Percentiles rank a stretch among this genome's conserved stretches.
These are phyloP conservation scores for Vulpes lagopus DNA, from an alignment of 2,113 vertebrate species.

Conservation along the genomic window DNA sequence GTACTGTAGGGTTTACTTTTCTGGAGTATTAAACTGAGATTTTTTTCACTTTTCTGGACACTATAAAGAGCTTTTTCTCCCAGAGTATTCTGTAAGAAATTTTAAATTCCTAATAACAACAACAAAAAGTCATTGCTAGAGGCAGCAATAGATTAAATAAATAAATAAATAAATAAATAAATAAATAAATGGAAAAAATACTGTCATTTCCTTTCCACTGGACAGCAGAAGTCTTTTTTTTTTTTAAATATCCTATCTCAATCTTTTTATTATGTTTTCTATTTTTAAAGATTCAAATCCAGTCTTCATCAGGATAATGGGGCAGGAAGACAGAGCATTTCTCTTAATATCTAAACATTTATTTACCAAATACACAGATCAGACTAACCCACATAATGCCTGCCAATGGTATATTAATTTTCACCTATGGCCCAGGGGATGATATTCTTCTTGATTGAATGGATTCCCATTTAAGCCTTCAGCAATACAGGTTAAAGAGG, in stretches of 20 bases:
- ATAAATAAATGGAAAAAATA: neutral
- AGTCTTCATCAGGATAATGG: neutral
- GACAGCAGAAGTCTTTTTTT: neutral
- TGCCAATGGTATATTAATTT: neutral
- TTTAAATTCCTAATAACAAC: neutral
- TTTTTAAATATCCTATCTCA: neutral
- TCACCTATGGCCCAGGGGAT: neutral
- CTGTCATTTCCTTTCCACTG: neutral
- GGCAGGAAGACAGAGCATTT: neutral
- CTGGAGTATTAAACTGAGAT: neutral
- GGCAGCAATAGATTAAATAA: neutral
- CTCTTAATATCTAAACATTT: neutral
- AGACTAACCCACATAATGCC: neutral
- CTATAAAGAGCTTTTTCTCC: neutral
- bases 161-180: neutral
- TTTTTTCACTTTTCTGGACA: neutral
- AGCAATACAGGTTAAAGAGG: neutral
- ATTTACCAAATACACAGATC: neutral
- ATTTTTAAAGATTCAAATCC: neutral
- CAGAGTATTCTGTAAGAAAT: neutral
- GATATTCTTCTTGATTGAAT: neutral
- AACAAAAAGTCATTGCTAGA: slow-evolving; percentile 12
- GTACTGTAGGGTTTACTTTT: neutral
- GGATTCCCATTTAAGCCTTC: neutral
- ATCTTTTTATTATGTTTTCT: neutral